phyloP scores from a whole-genome alignment of 2,888 invertebrate species.

The Stenurella melanura region DNA sequence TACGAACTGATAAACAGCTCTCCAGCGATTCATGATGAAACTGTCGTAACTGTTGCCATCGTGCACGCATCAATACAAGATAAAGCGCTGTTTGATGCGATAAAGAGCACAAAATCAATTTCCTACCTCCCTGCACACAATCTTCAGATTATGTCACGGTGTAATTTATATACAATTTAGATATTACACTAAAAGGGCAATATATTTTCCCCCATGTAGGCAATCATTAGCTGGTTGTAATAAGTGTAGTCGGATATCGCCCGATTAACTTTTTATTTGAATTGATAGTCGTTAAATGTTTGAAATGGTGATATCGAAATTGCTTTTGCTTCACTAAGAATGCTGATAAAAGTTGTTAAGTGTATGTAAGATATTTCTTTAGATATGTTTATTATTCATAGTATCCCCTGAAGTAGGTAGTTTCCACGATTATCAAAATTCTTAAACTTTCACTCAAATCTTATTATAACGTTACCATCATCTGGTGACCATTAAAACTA shows the following conservation, averaged over 20 bases:
- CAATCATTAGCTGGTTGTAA: neutral
- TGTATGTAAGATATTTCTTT: too few relatives aligned
- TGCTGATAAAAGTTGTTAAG: too few relatives aligned
- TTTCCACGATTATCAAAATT: too few relatives aligned
- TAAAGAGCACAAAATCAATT: slow-evolving; percentile 35
- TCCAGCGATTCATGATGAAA: slow-evolving; percentile 33
- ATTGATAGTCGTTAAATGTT: too few relatives aligned
- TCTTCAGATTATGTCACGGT: slow-evolving; percentile 11
- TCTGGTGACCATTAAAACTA: too few relatives aligned
- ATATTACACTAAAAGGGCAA: slow-evolving; percentile 1
- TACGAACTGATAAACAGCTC: slow-evolving; percentile 39
- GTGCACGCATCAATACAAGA: slow-evolving; percentile 30
- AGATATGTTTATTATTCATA: too few relatives aligned
- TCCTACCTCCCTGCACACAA: slow-evolving; percentile 30
- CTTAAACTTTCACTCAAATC: too few relatives aligned
- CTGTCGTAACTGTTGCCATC: slow-evolving; percentile 29
- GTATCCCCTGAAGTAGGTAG: too few relatives aligned
- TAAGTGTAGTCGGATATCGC: neutral
- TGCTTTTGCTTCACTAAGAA: too few relatives aligned
- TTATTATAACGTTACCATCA: too few relatives aligned
- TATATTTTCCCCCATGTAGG: neutral
- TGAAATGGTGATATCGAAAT: too few relatives aligned
- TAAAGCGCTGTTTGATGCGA: slow-evolving; percentile 26
- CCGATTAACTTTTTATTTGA: too few relatives aligned
- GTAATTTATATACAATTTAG: slow-evolving; percentile 14